Evolutionary conservation across 1,140 invertebrate species (phyloP), one percentile per base, ranked within the genome.

Genomic region (Prorops nasuta): DNA sequence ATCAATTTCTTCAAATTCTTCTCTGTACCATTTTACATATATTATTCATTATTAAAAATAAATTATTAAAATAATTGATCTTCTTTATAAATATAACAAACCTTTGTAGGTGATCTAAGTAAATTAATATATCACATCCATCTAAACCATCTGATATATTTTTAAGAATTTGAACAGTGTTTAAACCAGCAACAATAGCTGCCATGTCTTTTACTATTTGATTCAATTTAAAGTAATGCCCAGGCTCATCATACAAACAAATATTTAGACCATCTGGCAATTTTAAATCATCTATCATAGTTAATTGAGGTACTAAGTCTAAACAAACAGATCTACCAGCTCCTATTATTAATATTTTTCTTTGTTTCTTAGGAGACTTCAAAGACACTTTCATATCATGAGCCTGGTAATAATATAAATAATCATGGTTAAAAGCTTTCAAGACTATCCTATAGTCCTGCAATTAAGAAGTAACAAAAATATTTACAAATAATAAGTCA

Each of bases 111-210:
- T 42, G 17, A 42, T 64, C 60, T 14, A 64, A 39, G 2, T 55
- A 42, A 24, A 64, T 53, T 10, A 64, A 34, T 16, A 58, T 43
- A 28, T 64, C 45, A 47, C 60, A 64, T 12, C 55, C 19, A 17
- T 39, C 18, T 16, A 64, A 45, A 17, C 51, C 59, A 46, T 57
- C 51, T 8, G 56, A 37, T 36, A 63, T 12, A 35, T 32, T 49
- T 22, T 54, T 16, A 4, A 60, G 17, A 31, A 46, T 39, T 17
- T 38, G 22, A 3, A 52, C 41, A 36, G 41, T 14, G 21, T 36
- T 9, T 35, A 59, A 48, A 31, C 44, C 45, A 16, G 22, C 42
- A 3, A 47, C 52, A 20, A 61, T 44, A 1, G 38, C 38, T 18
- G 15, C 3, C 12, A 42, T 22, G 43, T 64, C 62, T 49, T 15